Conservation (phyloP, 2,797 vertebrate species). For the Enoplosus armatus region DNA sequence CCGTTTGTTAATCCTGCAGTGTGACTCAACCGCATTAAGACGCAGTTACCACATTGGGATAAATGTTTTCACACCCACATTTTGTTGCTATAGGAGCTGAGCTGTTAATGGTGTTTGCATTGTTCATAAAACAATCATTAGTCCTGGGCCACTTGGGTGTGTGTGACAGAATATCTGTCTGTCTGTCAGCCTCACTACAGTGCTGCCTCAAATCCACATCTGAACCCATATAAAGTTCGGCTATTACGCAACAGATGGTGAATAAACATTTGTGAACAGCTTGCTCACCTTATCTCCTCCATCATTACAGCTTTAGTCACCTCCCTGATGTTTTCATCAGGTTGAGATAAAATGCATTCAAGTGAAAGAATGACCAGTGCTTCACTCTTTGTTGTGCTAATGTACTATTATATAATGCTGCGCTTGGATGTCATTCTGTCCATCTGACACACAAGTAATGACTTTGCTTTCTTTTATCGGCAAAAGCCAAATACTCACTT, state of each 20-base stretch:
- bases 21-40: conserved; percentile 36
- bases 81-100: conserved; percentile 54
- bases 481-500: conserved; percentile 77
- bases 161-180: conserved; percentile 12
- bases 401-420: background rate
- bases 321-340: background rate
- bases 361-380: background rate
- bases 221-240: background rate
- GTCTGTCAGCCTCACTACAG: conserved; percentile 8
- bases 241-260: background rate
- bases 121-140: conserved; percentile 53
- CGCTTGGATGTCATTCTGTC: background rate
- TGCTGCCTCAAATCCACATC: background rate
- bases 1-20: conserved; percentile 33
- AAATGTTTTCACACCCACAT: conserved; percentile 40
- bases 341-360: conserved; percentile 10
- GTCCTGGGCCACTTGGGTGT: conserved; percentile 25
- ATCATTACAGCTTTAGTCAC: conserved; percentile 10
- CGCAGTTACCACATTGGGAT: conserved; percentile 30
- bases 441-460: background rate
- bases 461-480: background rate
- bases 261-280: conserved; percentile 4
- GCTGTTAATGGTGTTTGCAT: conserved; percentile 31
- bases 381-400: background rate
- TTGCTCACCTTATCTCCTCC: conserved; percentile 12